These are phyloP conservation scores for Nasonia oneida DNA, from an alignment of 2,888 invertebrate species.

Conservation along the genomic window DNA sequence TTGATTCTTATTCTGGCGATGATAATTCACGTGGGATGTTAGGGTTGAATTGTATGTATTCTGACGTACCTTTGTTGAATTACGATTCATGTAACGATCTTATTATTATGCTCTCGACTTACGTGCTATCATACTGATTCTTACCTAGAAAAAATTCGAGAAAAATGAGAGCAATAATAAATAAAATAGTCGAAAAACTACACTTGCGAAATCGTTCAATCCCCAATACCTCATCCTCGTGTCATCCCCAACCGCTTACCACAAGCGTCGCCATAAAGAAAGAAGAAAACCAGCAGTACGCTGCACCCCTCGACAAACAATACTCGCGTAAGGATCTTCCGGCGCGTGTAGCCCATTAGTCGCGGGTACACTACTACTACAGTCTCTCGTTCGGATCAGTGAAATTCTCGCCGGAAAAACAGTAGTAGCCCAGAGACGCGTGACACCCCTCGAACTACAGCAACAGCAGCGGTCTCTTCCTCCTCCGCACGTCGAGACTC, in stretches of 20 bases:
- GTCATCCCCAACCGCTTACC: not conserved
- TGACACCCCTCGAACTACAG: not conserved
- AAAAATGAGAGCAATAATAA: too few species aligned
- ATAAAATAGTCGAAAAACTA: not conserved
- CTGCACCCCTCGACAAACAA: conserved; percentile 10
- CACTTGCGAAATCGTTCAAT: not conserved
- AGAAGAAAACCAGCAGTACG: not conserved
- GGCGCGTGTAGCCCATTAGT: conserved; percentile 5
- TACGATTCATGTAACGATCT: too few species aligned
- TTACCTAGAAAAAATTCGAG: too few species aligned
- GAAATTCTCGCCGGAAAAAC: conserved; percentile 14
- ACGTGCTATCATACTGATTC: too few species aligned
- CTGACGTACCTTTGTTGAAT: not conserved
- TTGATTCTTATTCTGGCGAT: not conserved
- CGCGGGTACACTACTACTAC: not conserved
- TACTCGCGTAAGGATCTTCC: conserved; percentile 19
- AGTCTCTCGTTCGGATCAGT: not conserved
- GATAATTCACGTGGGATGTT: not conserved
- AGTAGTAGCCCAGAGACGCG: not conserved
- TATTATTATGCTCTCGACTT: too few species aligned
- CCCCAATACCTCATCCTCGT: not conserved
- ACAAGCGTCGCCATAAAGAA: not conserved
- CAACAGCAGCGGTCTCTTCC: not conserved
- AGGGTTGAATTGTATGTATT: not conserved
- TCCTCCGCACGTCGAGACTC: conserved; percentile 60